phyloP scores from a whole-genome alignment of 2,888 invertebrate species.

The Seladonia tumulorum region DNA sequence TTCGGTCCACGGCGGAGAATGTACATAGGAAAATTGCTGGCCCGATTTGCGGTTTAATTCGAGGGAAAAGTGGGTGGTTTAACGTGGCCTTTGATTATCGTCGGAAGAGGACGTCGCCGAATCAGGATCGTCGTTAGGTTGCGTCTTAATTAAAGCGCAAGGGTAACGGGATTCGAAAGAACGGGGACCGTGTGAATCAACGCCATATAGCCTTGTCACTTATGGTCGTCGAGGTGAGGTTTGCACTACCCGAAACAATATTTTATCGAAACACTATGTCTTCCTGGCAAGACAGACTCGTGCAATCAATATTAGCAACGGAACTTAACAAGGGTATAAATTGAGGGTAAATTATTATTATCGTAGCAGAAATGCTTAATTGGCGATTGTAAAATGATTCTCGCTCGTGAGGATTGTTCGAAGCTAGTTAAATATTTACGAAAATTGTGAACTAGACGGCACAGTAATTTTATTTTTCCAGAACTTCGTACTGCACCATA shows the following conservation, averaged over 20 bases:
- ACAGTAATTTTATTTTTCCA: background rate
- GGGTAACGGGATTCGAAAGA: conserved; percentile 51
- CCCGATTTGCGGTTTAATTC: conserved; percentile 59
- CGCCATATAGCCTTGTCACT: too few relatives aligned
- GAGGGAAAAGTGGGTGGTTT: conserved; percentile 17
- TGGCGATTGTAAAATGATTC: background rate
- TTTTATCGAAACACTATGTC: background rate
- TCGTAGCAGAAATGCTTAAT: background rate
- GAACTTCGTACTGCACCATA: background rate
- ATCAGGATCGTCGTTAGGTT: conserved; percentile 39
- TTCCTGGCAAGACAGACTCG: background rate
- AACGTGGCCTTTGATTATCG: conserved; percentile 61
- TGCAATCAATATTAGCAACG: background rate
- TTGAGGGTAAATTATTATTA: background rate
- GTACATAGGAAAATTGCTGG: conserved; percentile 49
- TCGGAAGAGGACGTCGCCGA: conserved; percentile 29
- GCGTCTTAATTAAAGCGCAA: conserved; percentile 57
- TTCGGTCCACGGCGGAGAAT: conserved; percentile 39
- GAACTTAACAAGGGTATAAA: background rate
- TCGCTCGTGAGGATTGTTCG: too few relatives aligned
- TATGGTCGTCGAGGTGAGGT: background rate
- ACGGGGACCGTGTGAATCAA: conserved; percentile 15
- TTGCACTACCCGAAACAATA: background rate
- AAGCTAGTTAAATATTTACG: too few relatives aligned
- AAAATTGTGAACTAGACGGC: too few relatives aligned